Evolutionary conservation across 2,888 invertebrate genomes (phyloP), one percentile per base, ranked within the genome.

Genomic region (Lingula anatina): DNA sequence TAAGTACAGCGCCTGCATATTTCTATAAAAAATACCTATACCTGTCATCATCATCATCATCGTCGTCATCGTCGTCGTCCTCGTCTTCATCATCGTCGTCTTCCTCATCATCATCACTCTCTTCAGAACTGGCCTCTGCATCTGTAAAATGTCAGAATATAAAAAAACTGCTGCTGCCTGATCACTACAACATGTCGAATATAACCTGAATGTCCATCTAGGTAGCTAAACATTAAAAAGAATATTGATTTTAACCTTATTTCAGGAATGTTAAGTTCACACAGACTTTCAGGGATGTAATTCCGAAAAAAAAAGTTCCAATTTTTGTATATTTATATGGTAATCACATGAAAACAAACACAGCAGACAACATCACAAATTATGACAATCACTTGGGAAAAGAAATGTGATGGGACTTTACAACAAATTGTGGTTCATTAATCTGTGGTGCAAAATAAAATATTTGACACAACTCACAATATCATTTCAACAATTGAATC

Each of bases 1-100:
- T n/a, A n/a, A n/a, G n/a, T n/a, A 53, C 57, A 24, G 58, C 56
- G 42, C 59, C 60, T 40, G 57, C 59, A 27, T 57, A 60, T 39
- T 55, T 58, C 46, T 54, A 53, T 26, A 47, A 54, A 39, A 55
- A 57, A 28, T 55, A 55, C 25, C 27, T 50, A 24, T 44, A 37
- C 31, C 37, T 46, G 15, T 50, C 52, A 26, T 52, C 50, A 24
- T 51, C 53, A 20, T 50, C 47, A 15, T 49, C 50, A 18, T 51
- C 49, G 18, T 46, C 46, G 2, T 40, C 40, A 26, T 51, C 51
- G 44, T 44, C 46, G 15, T 36, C 27, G 9, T 47, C 51, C n/a
- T 49, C 46, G 24, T 44, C 51, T 21, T 35, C 47, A 46, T 47
- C 27, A 56, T 56, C 49, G 37, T 24, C 9, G 27, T 40, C 18